A percentile compares a stretch with the other conserved stretches of the same genome.
Evolutionary conservation across 2,113 vertebrate species (phyloP).

Genomic region (Grus americana): DNA sequence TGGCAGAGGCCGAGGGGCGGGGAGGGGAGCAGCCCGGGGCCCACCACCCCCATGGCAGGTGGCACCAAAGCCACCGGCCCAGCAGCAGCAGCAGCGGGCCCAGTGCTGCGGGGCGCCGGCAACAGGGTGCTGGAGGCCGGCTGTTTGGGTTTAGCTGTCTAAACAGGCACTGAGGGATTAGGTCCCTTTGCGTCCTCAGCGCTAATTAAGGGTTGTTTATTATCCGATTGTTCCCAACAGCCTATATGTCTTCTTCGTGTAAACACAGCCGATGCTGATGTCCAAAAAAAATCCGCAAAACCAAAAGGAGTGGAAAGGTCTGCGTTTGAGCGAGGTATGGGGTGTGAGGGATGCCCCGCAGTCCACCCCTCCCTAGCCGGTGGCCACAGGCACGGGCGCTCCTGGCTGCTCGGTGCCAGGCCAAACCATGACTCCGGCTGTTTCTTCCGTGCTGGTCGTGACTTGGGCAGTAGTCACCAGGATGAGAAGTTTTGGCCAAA

Average conservation of each 20-base stretch:
- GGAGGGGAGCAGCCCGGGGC: not conserved
- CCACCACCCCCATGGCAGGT: not conserved
- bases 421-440: rapidly evolving
- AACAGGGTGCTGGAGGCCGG: rapidly evolving
- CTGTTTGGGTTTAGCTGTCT: conserved; percentile 33
- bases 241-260: not conserved
- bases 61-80: not conserved
- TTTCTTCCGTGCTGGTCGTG: not conserved
- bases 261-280: not conserved
- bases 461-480: not conserved
- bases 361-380: not conserved
- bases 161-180: conserved; percentile 38
- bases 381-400: rapidly evolving
- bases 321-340: not conserved
- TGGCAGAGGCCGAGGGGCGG: not conserved
- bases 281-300: not conserved
- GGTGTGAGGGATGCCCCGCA: not conserved
- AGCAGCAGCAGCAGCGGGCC: not conserved
- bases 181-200: not conserved
- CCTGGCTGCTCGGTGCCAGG: rapidly evolving
- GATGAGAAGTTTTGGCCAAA: not conserved
- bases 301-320: not conserved
- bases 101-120: rapidly evolving
- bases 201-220: conserved; percentile 46
- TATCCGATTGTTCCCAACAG: not conserved